phyloP scores from a whole-genome alignment of 1,140 invertebrate species.

The Saccostrea cuccullata region DNA sequence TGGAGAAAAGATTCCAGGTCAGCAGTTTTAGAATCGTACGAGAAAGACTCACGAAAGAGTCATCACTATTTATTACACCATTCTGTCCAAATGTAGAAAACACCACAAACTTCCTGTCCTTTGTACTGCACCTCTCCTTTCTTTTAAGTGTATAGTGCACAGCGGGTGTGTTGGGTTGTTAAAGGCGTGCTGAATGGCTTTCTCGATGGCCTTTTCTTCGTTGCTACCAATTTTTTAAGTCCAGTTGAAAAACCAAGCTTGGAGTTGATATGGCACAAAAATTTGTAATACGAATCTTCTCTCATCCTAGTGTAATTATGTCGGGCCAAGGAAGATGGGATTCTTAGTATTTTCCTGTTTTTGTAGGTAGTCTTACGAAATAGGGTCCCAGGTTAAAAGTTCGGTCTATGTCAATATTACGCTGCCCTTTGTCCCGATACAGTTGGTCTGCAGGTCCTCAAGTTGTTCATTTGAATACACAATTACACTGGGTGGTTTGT shows the following conservation, averaged over 20 bases:
- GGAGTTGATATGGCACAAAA: constrained; percentile 25
- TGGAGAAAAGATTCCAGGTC: neutral
- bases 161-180: neutral
- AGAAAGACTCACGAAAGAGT: neutral
- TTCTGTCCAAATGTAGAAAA: neutral
- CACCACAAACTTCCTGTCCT: neutral
- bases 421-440: neutral
- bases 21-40: neutral
- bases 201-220: constrained; percentile 33
- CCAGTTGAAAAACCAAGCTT: neutral
- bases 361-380: constrained; percentile 35
- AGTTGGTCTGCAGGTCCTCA: constrained; percentile 2
- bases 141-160: constrained; percentile 22
- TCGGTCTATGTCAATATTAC: constrained; percentile 7
- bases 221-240: neutral
- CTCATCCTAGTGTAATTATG: constrained; percentile 1
- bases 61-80: neutral
- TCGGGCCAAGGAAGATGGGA: neutral
- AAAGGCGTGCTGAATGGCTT: neutral
- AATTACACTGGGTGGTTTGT: constrained; percentile 34
- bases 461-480: constrained; percentile 25
- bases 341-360: constrained; percentile 17
- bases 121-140: neutral
- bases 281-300: neutral
- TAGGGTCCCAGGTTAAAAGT: constrained; percentile 14